Base-by-base conservation (phyloP, 1,140 invertebrate species). In the Meloidogyne exigua region DNA sequence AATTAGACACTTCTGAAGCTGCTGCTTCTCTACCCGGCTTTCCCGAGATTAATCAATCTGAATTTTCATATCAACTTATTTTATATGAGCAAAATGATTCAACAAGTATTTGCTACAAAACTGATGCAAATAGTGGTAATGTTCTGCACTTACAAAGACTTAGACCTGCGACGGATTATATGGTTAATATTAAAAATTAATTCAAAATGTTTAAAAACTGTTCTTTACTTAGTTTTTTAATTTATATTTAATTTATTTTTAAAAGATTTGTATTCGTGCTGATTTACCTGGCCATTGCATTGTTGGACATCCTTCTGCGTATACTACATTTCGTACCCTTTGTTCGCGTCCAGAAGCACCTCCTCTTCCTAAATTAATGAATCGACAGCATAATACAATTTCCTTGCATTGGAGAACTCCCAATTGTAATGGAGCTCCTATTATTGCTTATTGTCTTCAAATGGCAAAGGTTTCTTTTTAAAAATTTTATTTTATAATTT, bases 1-100 rank as follows among this genome's bases (percentile, higher is more conserved):
- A 84, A 63, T 63, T 85, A 4, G 84, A 85, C 78, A 87, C 85
- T n/a, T 83, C 79, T 15, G 84, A 85, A 70, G 84, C 84, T 18
- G 71, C 84, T 9, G 82, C 84, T 18, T 76, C 82, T 39, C 82
- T 82, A 15, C 85, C 85, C 10, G 85, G 85, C n/a, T 85, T 85
- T 67, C 84, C 84, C 26, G 85, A 85, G 66, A 87, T 85, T 49
- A 85, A 85, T 72, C 66, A 76, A 18, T 82, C 79, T 62, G 84
- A 85, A 69, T 85, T 87, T 66, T 62, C 66, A 15, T 85, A 85
- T 66, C 77, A 87, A 67, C 66, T 85, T 39, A 80, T 83, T 13
- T 28, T 85, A 11, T 87, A 82, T 42, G 84, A 85, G 66, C 32
- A 32, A 25, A 32, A 26, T 23, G 36, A 1, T 3, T 23, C 44